These are phyloP conservation scores for Stomorhina lunata DNA, from an alignment of 2,888 invertebrate species.

Conservation along the genomic window DNA sequence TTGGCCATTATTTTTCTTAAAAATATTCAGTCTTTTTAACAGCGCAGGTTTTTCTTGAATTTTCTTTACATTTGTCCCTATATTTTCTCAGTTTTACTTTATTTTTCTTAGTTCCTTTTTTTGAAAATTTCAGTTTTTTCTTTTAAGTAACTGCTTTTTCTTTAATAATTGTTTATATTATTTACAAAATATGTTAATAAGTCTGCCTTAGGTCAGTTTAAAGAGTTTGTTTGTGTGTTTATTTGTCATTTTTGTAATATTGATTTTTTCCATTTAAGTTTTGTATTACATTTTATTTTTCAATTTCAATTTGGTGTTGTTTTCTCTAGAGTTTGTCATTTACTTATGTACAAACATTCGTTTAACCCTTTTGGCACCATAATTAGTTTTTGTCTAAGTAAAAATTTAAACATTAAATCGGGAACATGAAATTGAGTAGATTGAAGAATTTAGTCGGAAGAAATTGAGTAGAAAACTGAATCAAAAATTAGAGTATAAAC, in stretches of 20 bases:
- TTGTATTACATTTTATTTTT: too few species aligned
- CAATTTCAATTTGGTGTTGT: background rate
- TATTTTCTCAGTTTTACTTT: background rate
- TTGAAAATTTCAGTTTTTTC: background rate
- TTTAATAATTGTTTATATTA: background rate
- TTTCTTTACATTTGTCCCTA: background rate
- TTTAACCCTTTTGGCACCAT: too few species aligned
- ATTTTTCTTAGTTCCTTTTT: background rate
- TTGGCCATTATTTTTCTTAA: background rate
- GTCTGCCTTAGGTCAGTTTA: constrained; percentile 62
- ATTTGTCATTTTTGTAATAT: too few species aligned
- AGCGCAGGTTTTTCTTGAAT: background rate
- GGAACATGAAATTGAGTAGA: too few species aligned
- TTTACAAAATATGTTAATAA: constrained; percentile 60
- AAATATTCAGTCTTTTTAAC: background rate
- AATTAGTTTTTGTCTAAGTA: too few species aligned
- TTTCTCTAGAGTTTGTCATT: background rate
- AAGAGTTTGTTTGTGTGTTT: too few species aligned
- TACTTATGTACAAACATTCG: background rate
- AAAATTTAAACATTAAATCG: too few species aligned
- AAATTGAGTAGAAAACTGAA: too few species aligned
- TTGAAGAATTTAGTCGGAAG: too few species aligned
- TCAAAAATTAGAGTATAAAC: too few species aligned
- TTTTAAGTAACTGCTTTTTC: constrained; percentile 12
- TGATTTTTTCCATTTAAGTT: constrained; percentile 52